Conservation (phyloP, 2,113 vertebrate genomes). For the Chaetura pelagica region DNA sequence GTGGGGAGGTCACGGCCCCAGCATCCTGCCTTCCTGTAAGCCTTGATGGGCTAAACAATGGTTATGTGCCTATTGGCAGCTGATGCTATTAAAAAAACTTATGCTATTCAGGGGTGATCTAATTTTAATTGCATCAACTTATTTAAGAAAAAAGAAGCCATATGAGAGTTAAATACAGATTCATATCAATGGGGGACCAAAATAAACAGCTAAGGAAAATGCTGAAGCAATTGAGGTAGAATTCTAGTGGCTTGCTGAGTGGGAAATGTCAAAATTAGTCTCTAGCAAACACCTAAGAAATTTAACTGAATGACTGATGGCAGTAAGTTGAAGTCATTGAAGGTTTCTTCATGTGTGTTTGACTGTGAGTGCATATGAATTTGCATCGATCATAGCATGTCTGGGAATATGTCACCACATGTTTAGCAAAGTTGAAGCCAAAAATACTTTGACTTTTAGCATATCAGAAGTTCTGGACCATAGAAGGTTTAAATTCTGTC, state of each 20-base stretch:
- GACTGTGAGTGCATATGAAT: not conserved
- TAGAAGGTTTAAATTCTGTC: constrained; percentile 59
- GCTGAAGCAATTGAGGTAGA: not conserved
- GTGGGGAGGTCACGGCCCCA: not conserved
- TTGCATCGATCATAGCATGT: not conserved
- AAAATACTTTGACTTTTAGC: constrained; percentile 55
- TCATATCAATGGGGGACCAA: not conserved
- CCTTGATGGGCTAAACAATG: constrained; percentile 27
- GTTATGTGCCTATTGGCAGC: not conserved
- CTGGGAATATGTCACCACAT: constrained; percentile 15
- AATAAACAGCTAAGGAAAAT: constrained; percentile 46
- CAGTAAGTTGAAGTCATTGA: not conserved
- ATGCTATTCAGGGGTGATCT: constrained; percentile 52
- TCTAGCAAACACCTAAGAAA: not conserved
- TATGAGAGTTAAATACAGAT: not conserved
- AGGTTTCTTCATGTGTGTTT: not conserved
- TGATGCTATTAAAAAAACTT: constrained; percentile 60
- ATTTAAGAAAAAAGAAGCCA: constrained; percentile 47
- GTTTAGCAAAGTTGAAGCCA: constrained; percentile 17
- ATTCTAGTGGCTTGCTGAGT: not conserved
- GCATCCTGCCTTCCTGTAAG: constrained; percentile 62
- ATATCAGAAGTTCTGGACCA: constrained; percentile 31
- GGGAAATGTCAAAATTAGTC: not conserved
- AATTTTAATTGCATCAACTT: constrained; percentile 70
- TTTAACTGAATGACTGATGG: not conserved